phyloP scores from a whole-genome alignment of 2,113 vertebrate genomes.

The Campylorhamphus procurvoides region DNA sequence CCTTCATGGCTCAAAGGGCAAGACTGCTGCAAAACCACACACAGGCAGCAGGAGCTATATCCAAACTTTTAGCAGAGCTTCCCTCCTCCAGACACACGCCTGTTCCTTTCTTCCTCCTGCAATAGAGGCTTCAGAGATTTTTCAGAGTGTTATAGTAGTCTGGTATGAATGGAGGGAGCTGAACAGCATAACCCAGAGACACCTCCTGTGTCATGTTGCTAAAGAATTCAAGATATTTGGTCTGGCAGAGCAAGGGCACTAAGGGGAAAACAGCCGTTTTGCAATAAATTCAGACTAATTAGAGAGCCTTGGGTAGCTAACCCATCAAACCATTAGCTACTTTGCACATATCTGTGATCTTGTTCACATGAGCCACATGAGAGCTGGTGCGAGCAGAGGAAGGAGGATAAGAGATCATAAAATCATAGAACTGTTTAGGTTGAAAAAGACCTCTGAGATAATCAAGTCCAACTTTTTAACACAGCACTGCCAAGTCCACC shows the following conservation, averaged over 20 bases:
- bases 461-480: background rate
- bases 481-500: background rate
- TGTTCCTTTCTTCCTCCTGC: background rate
- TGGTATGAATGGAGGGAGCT: background rate
- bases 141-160: background rate
- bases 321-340: background rate
- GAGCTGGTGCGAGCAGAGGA: background rate
- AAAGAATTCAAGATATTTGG: background rate
- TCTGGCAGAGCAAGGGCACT: background rate
- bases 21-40: background rate
- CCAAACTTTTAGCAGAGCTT: background rate
- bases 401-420: background rate
- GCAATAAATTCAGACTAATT: background rate
- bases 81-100: rapidly evolving
- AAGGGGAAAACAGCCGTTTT: background rate
- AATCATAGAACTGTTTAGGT: background rate
- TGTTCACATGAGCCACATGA: background rate
- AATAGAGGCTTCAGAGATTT: background rate
- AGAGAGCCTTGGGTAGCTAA: background rate
- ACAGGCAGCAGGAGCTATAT: background rate
- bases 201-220: background rate
- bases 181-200: background rate
- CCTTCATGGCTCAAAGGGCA: background rate
- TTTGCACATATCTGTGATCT: background rate
- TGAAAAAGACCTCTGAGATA: background rate